Conservation (phyloP, 37 sponge, comb jelly and placozoan genomes). For the Aphrocallistes beatrix region DNA sequence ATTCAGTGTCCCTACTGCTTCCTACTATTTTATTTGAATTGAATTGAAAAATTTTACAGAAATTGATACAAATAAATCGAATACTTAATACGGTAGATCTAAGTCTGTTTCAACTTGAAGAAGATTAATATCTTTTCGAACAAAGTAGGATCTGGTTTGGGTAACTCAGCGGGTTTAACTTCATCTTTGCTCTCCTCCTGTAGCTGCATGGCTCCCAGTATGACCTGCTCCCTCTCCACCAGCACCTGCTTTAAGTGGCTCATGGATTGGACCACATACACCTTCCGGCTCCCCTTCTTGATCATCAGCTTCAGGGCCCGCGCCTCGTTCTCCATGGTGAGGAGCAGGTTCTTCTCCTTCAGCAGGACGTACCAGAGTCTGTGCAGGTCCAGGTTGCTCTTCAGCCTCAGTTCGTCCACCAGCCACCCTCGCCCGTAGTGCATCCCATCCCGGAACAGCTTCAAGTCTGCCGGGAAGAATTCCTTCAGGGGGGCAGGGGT, state of each 20-base stretch:
- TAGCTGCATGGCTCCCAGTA: background rate
- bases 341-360: slow-evolving; percentile 31
- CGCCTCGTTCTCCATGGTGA: slow-evolving; percentile 24
- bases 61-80: no score
- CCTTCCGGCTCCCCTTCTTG: background rate
- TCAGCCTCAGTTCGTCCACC: slow-evolving; percentile 12
- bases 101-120: background rate
- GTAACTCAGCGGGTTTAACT: background rate
- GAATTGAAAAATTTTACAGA: no score
- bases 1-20: no score
- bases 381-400: slow-evolving; percentile 30
- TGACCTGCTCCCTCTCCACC: background rate
- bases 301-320: background rate
- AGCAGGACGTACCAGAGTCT: slow-evolving; percentile 37
- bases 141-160: background rate
- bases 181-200: background rate
- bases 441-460: background rate
- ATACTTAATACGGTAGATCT: no score
- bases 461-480: background rate
- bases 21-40: no score
- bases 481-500: background rate
- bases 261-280: background rate
- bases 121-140: background rate
- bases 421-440: slow-evolving; percentile 23
- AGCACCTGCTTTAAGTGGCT: background rate